phyloP scores from a whole-genome alignment of 2,888 invertebrate genomes.

The Dorcus parallelipipedus region DNA sequence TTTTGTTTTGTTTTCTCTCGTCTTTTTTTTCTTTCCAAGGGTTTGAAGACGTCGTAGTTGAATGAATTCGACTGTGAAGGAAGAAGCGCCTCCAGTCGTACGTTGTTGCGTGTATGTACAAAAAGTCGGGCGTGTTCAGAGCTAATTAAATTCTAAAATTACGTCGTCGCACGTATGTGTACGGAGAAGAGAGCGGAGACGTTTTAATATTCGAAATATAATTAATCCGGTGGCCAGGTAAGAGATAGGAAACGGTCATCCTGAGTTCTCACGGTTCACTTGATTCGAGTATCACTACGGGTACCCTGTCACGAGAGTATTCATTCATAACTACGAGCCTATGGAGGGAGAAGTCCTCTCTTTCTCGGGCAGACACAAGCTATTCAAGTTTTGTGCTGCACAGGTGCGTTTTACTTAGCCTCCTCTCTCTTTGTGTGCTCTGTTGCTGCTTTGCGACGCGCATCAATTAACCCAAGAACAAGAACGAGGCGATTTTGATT shows the following conservation, averaged over 20 bases:
- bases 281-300: conserved; percentile 18
- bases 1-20: too few relatives aligned
- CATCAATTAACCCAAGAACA: conserved; percentile 8
- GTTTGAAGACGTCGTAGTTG: too few relatives aligned
- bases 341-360: conserved; percentile 38
- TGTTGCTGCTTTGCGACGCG: conserved; percentile 5
- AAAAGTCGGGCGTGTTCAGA: too few relatives aligned
- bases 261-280: conserved; percentile 28
- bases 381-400: conserved; percentile 32
- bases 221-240: conserved; percentile 24
- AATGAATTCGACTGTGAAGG: too few relatives aligned
- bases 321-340: conserved; percentile 52
- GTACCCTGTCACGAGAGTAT: conserved; percentile 47
- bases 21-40: too few relatives aligned
- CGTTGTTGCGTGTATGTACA: too few relatives aligned
- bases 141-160: too few relatives aligned
- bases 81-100: too few relatives aligned
- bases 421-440: conserved; percentile 18
- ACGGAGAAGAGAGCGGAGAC: too few relatives aligned
- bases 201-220: conserved; percentile 7
- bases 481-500: not conserved
- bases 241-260: conserved; percentile 22
- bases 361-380: conserved; percentile 29
- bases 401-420: conserved; percentile 32
- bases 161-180: too few relatives aligned